phyloP scores from a whole-genome alignment of 2,113 vertebrate species.

The Platichthys flesus region DNA sequence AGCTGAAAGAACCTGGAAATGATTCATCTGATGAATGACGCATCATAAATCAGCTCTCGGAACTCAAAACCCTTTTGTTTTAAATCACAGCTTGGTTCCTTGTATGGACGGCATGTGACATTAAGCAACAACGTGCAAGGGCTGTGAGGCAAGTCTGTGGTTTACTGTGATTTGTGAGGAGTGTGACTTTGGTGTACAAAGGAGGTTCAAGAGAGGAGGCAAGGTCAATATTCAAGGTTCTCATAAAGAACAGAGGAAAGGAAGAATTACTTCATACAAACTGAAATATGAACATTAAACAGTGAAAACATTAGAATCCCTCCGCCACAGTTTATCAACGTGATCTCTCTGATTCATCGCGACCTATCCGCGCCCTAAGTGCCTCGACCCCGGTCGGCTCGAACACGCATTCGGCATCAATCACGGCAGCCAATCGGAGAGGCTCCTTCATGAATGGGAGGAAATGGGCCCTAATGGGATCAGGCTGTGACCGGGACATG shows the following conservation, averaged over 20 bases:
- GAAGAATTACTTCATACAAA: background rate
- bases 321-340: slow-evolving; percentile 14
- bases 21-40: background rate
- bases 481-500: slow-evolving; percentile 73
- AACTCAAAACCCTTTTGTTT: background rate
- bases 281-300: slow-evolving; percentile 17
- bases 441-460: slow-evolving; percentile 65
- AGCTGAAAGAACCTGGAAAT: background rate
- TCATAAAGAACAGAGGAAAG: background rate
- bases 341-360: slow-evolving; percentile 42
- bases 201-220: background rate
- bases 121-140: background rate
- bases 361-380: slow-evolving; percentile 57
- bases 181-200: background rate
- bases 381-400: slow-evolving; percentile 29
- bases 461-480: slow-evolving; percentile 80
- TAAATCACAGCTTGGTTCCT: background rate
- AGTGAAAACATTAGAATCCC: slow-evolving; percentile 23
- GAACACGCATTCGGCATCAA: slow-evolving; percentile 63
- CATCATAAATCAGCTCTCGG: background rate
- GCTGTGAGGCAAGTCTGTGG: slow-evolving; percentile 5
- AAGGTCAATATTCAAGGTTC: background rate
- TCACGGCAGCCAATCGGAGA: slow-evolving; percentile 75
- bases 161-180: slow-evolving; percentile 5
- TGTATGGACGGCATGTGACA: background rate